A percentile compares a stretch with the other conserved stretches of the same genome.
phyloP scores from a whole-genome alignment of 2,888 invertebrate species.

The Noctua janthe region DNA sequence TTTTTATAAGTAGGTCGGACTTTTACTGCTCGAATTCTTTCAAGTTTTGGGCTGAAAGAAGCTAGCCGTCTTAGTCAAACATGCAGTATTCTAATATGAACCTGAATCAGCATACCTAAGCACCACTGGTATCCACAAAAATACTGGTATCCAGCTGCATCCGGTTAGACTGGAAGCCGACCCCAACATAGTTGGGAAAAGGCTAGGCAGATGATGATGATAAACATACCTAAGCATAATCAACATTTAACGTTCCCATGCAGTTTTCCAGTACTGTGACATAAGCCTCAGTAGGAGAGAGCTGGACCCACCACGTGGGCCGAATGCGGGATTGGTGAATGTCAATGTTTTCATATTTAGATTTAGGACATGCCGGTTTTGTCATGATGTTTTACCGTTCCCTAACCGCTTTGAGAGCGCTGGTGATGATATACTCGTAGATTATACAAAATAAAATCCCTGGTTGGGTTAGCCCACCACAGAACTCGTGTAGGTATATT shows the following conservation, averaged over 20 bases:
- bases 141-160: too few species aligned
- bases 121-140: too few species aligned
- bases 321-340: neutral
- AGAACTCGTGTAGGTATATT: neutral
- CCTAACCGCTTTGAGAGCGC: neutral
- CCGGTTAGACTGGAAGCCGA: too few species aligned
- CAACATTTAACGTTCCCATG: neutral
- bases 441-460: too few species aligned
- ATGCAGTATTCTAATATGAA: neutral
- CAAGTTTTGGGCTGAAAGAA: neutral
- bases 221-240: neutral
- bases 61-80: neutral
- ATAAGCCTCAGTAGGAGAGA: neutral
- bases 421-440: neutral
- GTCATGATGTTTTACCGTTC: neutral
- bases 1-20: conserved; percentile 12
- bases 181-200: too few species aligned
- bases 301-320: neutral
- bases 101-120: neutral
- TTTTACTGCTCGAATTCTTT: conserved; percentile 6
- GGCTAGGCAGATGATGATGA: too few species aligned
- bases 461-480: neutral
- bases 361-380: neutral
- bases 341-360: neutral
- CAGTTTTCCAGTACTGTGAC: neutral